Percentiles rank a stretch among this genome's conserved stretches.
Conservation (phyloP, 2,888 invertebrate species). For the Caenorhabditis sp. region DNA sequence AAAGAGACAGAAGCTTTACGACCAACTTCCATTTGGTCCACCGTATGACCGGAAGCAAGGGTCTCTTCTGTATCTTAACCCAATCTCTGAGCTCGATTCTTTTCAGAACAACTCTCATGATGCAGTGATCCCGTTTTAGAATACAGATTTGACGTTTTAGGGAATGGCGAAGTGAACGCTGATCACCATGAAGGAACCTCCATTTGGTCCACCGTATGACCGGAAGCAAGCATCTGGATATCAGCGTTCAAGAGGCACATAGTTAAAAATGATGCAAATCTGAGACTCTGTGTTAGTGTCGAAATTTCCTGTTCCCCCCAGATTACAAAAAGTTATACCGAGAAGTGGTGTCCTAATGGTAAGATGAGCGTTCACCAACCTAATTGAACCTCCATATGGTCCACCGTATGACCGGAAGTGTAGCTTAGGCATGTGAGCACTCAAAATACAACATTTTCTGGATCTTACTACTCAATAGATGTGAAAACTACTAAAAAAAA, state of each 20-base stretch:
- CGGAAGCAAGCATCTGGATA: conserved; percentile 64
- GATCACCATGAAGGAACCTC: conserved; percentile 62
- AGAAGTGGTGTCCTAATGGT: conserved; percentile 39
- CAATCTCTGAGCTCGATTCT: conserved; percentile 22
- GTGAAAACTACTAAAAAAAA: conserved; percentile 42
- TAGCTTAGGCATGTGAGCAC: conserved; percentile 59
- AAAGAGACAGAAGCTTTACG: conserved; percentile 50
- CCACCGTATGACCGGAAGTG: conserved; percentile 72
- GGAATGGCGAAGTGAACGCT: conserved; percentile 51
- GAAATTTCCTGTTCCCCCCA: conserved; percentile 12
- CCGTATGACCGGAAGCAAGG: conserved; percentile 73
- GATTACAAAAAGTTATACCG: conserved; percentile 37
- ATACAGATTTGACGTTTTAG: conserved; percentile 6
- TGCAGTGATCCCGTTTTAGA: conserved; percentile 25
- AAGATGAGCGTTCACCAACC: conserved; percentile 51
- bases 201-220: conserved; percentile 72
- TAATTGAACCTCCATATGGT: conserved; percentile 68
- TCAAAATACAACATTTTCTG: conserved; percentile 56
- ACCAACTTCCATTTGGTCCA: conserved; percentile 71
- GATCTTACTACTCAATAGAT: conserved; percentile 56
- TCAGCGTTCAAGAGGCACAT: conserved; percentile 55
- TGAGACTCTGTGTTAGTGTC: conserved; percentile 12
- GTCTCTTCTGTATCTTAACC: conserved; percentile 54
- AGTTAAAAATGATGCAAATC: conserved; percentile 32
- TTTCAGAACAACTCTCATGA: background rate